Evolutionary conservation across 2,113 vertebrate genomes (phyloP).

Genomic region (Gnathonemus echidnorhynchus): DNA sequence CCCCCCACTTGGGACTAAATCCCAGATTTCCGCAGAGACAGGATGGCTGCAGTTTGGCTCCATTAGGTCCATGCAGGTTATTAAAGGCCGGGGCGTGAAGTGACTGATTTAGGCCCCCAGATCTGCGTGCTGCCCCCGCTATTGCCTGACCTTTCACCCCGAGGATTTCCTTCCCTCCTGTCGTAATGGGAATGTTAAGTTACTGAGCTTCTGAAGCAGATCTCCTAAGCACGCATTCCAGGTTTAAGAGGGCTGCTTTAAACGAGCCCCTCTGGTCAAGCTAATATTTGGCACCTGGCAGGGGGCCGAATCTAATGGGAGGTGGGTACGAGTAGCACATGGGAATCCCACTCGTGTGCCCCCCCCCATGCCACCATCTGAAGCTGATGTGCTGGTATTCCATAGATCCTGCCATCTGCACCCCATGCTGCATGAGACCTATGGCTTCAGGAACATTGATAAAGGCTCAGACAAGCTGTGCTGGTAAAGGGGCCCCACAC

Average conservation of each 20-base stretch:
- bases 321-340: neutral
- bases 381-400: neutral
- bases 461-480: neutral
- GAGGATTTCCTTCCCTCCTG: slow-evolving; percentile 17
- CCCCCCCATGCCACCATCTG: neutral
- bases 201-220: neutral
- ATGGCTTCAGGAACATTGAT: neutral
- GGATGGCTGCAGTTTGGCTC: neutral
- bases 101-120: neutral
- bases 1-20: slow-evolving; percentile 1
- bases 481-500: neutral
- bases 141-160: slow-evolving; percentile 26
- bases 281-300: neutral
- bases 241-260: slow-evolving; percentile 12
- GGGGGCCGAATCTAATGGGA: neutral
- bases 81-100: neutral
- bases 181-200: slow-evolving; percentile 3
- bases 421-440: neutral
- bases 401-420: neutral
- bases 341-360: neutral
- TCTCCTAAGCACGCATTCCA: slow-evolving; percentile 12
- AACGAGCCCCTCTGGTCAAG: neutral
- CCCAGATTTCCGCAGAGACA: slow-evolving; percentile 9
- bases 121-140: neutral
- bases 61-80: slow-evolving; percentile 6